These are phyloP conservation scores for Dissostichus mawsoni DNA, from an alignment of 2,113 vertebrate species.

Conservation along the genomic window DNA sequence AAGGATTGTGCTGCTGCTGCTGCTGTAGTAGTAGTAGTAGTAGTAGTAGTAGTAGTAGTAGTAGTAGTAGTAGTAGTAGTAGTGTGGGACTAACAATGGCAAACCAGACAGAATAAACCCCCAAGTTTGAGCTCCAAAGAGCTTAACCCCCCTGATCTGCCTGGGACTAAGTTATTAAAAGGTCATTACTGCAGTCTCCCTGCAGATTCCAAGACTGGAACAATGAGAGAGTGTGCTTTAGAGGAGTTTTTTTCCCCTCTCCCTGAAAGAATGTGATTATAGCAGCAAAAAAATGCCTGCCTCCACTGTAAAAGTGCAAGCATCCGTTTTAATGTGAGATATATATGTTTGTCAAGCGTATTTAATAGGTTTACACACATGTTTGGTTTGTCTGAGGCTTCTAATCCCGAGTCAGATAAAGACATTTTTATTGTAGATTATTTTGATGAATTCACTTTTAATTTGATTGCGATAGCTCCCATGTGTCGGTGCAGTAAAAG, in stretches of 20 bases:
- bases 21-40: neutral
- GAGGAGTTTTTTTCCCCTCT: conserved; percentile 40
- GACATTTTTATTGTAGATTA: conserved; percentile 1
- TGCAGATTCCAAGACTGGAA: conserved; percentile 66
- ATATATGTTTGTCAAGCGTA: conserved; percentile 4
- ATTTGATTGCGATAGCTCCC: neutral
- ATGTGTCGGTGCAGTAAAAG: conserved; percentile 8
- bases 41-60: conserved; percentile 26
- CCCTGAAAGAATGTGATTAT: conserved; percentile 56
- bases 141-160: conserved; percentile 67
- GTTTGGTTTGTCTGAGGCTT: neutral
- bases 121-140: conserved; percentile 57
- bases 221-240: conserved; percentile 66
- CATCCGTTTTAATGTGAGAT: conserved; percentile 16
- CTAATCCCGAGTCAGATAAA: neutral
- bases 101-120: conserved; percentile 70
- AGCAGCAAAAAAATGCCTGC: conserved; percentile 35
- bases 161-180: conserved; percentile 77
- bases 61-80: conserved; percentile 10
- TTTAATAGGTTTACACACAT: conserved; percentile 12
- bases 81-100: conserved; percentile 58
- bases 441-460: conserved; percentile 28
- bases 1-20: conserved; percentile 44
- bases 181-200: conserved; percentile 73
- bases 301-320: conserved; percentile 10